A percentile compares a stretch with the other conserved stretches of the same genome.
These are phyloP conservation scores for Lutjanus campechanus DNA, from an alignment of 2,797 vertebrate genomes.

Conservation along the genomic window DNA sequence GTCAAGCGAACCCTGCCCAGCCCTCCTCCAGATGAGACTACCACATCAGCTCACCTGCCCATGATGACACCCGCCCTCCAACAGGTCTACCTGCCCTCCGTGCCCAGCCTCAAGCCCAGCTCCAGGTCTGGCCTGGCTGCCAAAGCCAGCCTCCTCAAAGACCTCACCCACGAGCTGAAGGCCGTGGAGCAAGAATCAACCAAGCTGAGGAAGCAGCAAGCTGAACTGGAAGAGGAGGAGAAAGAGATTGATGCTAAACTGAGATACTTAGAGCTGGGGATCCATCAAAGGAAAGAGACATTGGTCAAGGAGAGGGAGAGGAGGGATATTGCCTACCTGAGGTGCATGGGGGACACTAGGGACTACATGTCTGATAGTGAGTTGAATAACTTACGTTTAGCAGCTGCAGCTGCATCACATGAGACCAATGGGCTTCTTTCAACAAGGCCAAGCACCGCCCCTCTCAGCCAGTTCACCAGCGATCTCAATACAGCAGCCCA, in stretches of 20 bases:
- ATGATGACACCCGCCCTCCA: slow-evolving; percentile 90
- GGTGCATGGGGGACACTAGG: slow-evolving; percentile 92
- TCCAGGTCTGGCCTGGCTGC: slow-evolving; percentile 90
- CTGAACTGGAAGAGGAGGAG: slow-evolving; percentile 98
- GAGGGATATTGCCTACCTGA: slow-evolving; percentile 93
- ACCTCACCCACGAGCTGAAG: slow-evolving; percentile 96
- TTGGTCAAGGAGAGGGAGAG: slow-evolving; percentile 94
- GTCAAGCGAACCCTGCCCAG: slow-evolving; percentile 99
- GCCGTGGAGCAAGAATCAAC: slow-evolving; percentile 98
- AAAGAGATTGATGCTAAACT: slow-evolving; percentile 99
- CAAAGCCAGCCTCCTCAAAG: slow-evolving; percentile 96
- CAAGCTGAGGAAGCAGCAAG: slow-evolving; percentile 98
- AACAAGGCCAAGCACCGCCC: slow-evolving; percentile 85
- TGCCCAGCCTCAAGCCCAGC: slow-evolving; percentile 86
- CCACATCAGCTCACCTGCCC: slow-evolving; percentile 87
- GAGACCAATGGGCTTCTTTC: slow-evolving; percentile 86
- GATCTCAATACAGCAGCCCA: slow-evolving; percentile 88
- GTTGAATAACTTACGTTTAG: slow-evolving; percentile 93
- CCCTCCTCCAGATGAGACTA: slow-evolving; percentile 95
- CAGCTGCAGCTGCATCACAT: slow-evolving; percentile 87
- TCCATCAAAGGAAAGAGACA: slow-evolving; percentile 97
- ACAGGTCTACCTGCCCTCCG: slow-evolving; percentile 91
- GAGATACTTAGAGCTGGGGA: slow-evolving; percentile 97
- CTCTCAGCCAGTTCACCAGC: slow-evolving; percentile 89
- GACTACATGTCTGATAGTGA: slow-evolving; percentile 99